phyloP scores from a whole-genome alignment of 2,797 vertebrate species.

The Anguilla anguilla region DNA sequence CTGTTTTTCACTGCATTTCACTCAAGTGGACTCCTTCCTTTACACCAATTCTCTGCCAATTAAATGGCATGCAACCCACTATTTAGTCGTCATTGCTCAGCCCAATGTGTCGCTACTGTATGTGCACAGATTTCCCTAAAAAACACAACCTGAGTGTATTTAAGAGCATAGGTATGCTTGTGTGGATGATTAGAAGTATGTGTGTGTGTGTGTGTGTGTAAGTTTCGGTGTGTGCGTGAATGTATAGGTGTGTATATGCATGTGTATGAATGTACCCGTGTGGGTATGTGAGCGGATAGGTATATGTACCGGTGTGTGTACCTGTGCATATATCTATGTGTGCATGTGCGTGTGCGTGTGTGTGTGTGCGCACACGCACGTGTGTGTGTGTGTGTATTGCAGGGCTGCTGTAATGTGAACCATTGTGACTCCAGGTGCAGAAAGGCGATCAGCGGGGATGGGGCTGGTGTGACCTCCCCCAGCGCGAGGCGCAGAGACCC shows the following conservation, averaged over 20 bases:
- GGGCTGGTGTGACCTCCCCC: slow-evolving; percentile 4
- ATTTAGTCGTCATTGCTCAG: background rate
- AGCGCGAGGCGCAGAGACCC: background rate
- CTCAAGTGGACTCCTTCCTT: background rate
- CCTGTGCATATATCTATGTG: background rate
- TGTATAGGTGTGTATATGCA: background rate
- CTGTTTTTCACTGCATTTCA: background rate
- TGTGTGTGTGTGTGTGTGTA: background rate
- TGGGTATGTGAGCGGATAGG: background rate
- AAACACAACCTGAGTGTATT: too few relatives aligned
- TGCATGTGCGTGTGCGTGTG: background rate
- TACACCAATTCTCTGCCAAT: background rate
- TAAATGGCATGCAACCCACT: background rate
- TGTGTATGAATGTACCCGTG: background rate
- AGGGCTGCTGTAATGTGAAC: slow-evolving; percentile 25
- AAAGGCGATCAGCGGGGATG: slow-evolving; percentile 15
- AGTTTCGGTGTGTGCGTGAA: background rate
- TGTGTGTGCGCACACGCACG: background rate
- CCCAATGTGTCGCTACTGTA: background rate
- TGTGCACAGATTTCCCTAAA: background rate
- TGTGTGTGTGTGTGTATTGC: background rate
- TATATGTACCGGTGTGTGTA: background rate
- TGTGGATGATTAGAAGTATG: background rate
- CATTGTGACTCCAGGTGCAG: slow-evolving; percentile 29
- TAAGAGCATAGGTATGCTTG: background rate